Evolutionary conservation across 1,140 invertebrate species (phyloP).

Genomic region (Hormaphis cornu): DNA sequence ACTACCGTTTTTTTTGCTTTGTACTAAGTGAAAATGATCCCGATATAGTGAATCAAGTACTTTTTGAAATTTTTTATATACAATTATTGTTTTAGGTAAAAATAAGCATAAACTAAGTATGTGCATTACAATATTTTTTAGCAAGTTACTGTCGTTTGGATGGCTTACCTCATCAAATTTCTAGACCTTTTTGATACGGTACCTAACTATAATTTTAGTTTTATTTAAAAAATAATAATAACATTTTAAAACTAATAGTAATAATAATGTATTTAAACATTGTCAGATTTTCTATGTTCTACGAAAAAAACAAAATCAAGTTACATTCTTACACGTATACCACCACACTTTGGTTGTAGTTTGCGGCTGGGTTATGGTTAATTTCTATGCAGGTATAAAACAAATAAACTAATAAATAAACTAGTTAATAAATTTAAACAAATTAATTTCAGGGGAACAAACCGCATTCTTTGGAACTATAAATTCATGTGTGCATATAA

Average conservation of each 20-base stretch:
- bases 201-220: neutral
- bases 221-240: neutral
- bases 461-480: slow-evolving; percentile 47
- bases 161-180: neutral
- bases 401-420: too few relatives aligned
- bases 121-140: neutral
- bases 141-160: neutral
- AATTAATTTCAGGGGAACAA: slow-evolving; percentile 43
- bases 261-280: neutral
- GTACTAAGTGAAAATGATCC: neutral
- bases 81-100: neutral
- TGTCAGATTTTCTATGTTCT: slow-evolving; percentile 54
- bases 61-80: neutral
- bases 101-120: neutral
- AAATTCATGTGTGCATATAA: slow-evolving; percentile 78
- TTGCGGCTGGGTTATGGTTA: slow-evolving; percentile 53
- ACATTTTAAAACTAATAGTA: neutral
- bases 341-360: slow-evolving; percentile 60
- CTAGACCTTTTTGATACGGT: slow-evolving; percentile 9
- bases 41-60: slow-evolving; percentile 12
- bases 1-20: slow-evolving; percentile 22
- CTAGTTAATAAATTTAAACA: neutral
- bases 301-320: slow-evolving; percentile 53
- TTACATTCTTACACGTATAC: slow-evolving; percentile 54
- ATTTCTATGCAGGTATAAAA: slow-evolving; percentile 56